Conservation (phyloP, 2,888 invertebrate genomes). For the Bugula neritina region DNA sequence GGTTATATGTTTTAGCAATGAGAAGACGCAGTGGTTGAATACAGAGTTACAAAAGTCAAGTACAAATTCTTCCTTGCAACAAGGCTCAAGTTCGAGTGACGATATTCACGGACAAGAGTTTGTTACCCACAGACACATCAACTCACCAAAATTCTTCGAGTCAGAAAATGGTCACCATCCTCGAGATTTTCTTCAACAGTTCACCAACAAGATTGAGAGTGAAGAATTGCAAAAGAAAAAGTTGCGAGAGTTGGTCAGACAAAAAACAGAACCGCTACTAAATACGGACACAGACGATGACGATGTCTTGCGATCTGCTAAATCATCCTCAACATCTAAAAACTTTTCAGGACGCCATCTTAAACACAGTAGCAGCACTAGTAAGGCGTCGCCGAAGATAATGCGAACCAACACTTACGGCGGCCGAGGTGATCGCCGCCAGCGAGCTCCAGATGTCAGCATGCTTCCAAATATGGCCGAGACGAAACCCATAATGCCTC, state of each 20-base stretch:
- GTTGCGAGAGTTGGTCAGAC: slow-evolving; percentile 2
- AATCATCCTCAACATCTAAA: neutral
- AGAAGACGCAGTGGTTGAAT: neutral
- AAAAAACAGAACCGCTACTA: neutral
- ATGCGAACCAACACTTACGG: slow-evolving; percentile 10
- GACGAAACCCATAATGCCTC: slow-evolving; percentile 21
- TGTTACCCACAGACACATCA: slow-evolving; percentile 17
- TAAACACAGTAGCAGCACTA: neutral
- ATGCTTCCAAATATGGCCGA: slow-evolving; percentile 14
- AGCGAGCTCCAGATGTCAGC: neutral
- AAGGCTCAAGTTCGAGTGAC: slow-evolving; percentile 18
- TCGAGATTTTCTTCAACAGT: slow-evolving; percentile 8
- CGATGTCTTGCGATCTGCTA: neutral
- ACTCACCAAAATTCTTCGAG: slow-evolving; percentile 16
- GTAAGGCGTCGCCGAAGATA: neutral
- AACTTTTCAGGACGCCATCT: neutral
- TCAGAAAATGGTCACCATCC: slow-evolving; percentile 17
- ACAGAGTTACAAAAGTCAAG: slow-evolving; percentile 19
- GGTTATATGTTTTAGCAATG: neutral
- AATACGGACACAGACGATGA: slow-evolving; percentile 24
- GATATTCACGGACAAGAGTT: neutral
- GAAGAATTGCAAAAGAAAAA: slow-evolving; percentile 21
- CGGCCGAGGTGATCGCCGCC: neutral
- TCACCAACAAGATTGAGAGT: neutral
- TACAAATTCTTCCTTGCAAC: slow-evolving; percentile 7